These are phyloP conservation scores for Acholoe squamosa DNA, from an alignment of 2,888 invertebrate species.

Conservation along the genomic window DNA sequence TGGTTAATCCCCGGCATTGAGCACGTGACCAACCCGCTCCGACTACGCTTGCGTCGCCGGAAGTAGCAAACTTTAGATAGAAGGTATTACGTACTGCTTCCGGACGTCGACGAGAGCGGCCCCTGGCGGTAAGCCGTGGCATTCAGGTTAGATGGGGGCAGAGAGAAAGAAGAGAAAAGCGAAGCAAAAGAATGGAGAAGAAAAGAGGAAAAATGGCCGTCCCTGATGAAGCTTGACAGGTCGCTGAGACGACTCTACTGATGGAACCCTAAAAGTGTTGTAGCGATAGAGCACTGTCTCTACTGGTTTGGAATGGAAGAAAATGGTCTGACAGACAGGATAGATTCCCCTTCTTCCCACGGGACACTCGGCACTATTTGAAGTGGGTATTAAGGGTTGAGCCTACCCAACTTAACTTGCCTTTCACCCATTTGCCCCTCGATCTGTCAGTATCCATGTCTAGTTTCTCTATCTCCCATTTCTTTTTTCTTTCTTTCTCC, in stretches of 20 bases:
- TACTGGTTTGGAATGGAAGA: not conserved
- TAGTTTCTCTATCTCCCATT: no score
- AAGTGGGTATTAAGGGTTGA: not conserved
- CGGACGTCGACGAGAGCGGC: conserved; percentile 22
- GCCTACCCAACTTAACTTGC: not conserved
- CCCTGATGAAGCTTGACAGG: not conserved
- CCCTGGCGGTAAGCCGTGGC: conserved; percentile 27
- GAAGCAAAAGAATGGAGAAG: not conserved
- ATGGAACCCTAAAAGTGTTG: conserved; percentile 1
- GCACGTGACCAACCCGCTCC: conserved; percentile 25
- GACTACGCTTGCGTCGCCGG: conserved; percentile 30
- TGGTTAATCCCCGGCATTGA: conserved; percentile 54
- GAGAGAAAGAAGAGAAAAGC: not conserved
- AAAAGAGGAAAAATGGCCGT: not conserved
- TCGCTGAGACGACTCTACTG: not conserved
- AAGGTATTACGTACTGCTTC: conserved; percentile 37
- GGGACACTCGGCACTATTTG: not conserved
- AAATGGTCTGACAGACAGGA: not conserved
- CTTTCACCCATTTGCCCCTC: no score
- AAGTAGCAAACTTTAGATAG: conserved; percentile 48
- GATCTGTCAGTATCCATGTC: no score
- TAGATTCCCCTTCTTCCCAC: not conserved
- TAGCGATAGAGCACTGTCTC: not conserved
- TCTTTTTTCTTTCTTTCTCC: no score
- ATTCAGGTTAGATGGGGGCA: conserved; percentile 14